Percentiles rank a stretch among this genome's conserved stretches.
phyloP scores from a whole-genome alignment of 2,797 vertebrate genomes.

The Phaenicophaeus curvirostris region DNA sequence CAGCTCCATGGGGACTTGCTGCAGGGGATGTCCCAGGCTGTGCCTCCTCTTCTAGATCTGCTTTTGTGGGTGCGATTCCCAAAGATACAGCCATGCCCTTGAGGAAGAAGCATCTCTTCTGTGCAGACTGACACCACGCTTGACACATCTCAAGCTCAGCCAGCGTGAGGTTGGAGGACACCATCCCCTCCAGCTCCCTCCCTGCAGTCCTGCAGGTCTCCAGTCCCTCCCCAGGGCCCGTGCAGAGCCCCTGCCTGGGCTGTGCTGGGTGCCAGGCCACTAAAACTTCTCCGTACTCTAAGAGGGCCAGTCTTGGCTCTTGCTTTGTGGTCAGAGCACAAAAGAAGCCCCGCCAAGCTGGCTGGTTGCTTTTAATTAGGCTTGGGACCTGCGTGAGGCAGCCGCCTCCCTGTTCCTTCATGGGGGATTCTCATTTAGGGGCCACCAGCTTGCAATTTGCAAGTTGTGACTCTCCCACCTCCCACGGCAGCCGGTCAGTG shows the following conservation, averaged over 20 bases:
- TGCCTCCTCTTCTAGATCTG: neutral
- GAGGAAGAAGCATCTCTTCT: neutral
- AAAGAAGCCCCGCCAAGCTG: neutral
- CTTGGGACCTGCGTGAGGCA: neutral
- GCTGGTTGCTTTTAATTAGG: neutral
- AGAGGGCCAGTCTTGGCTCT: neutral
- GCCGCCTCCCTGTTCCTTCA: neutral
- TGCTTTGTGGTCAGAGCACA: neutral
- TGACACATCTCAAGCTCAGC: neutral
- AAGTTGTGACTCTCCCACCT: neutral
- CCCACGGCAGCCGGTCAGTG: neutral
- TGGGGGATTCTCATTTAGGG: neutral
- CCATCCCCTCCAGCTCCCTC: neutral
- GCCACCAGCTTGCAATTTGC: neutral
- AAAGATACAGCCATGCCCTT: neutral
- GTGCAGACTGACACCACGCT: rapidly evolving
- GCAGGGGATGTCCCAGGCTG: neutral
- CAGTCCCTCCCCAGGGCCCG: neutral
- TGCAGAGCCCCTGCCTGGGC: rapidly evolving
- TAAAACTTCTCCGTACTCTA: rapidly evolving
- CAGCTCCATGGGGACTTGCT: neutral
- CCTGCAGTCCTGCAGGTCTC: neutral
- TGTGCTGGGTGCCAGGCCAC: neutral
- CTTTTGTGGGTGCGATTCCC: neutral
- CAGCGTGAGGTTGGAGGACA: neutral